Percentiles rank a stretch among this genome's conserved stretches.
phyloP scores from a whole-genome alignment of 2,113 vertebrate species.

The Daphoenositta chrysoptera region DNA sequence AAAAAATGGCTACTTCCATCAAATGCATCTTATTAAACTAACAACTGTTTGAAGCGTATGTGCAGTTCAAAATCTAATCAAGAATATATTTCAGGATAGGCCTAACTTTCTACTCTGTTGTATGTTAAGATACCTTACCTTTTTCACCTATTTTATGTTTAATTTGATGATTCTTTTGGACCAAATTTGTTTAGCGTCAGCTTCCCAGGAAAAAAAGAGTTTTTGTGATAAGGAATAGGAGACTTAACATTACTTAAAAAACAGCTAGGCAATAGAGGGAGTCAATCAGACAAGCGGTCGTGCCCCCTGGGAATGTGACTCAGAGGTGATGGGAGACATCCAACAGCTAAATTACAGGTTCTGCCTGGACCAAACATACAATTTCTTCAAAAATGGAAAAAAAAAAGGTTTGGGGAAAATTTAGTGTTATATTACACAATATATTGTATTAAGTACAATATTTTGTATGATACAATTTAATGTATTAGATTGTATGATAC shows the following conservation, averaged over 20 bases:
- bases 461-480: background rate
- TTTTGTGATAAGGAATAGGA: background rate
- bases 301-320: background rate
- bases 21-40: background rate
- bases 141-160: background rate
- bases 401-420: background rate
- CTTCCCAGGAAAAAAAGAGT: background rate
- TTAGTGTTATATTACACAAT: background rate
- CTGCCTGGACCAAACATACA: background rate
- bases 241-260: background rate
- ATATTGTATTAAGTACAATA: background rate
- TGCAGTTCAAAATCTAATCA: background rate
- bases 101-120: background rate
- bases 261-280: background rate
- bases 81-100: background rate
- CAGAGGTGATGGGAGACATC: background rate
- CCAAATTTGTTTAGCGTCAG: background rate
- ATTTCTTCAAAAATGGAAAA: background rate
- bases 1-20: background rate
- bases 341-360: background rate
- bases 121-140: background rate
- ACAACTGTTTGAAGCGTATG: background rate
- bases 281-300: background rate
- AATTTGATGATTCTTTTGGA: background rate
- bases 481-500: too few relatives aligned